phyloP scores from a whole-genome alignment of 2,113 vertebrate species.

The Scalopus aquaticus region DNA sequence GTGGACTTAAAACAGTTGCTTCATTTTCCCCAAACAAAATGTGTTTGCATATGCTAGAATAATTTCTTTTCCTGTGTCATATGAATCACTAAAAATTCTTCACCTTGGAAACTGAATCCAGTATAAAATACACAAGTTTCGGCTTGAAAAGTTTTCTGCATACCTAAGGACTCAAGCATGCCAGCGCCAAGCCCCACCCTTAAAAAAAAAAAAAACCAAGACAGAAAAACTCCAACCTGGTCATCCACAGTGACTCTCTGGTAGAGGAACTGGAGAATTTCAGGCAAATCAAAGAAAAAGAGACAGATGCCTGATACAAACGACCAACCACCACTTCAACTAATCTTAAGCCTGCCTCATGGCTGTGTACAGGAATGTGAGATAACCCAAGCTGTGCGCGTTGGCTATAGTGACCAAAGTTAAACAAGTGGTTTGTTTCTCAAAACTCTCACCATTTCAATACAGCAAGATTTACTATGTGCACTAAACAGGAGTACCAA shows the following conservation, averaged over 20 bases:
- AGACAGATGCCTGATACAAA: not conserved
- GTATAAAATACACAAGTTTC: not conserved
- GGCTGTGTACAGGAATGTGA: not conserved
- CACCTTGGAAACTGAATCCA: not conserved
- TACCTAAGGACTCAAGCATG: not conserved
- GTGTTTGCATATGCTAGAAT: not conserved
- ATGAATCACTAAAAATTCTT: not conserved
- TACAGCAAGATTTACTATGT: not conserved
- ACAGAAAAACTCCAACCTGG: not conserved
- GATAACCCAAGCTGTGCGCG: not conserved
- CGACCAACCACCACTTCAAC: not conserved
- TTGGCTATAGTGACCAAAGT: not conserved
- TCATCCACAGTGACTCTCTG: not conserved
- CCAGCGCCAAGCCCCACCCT: accelerated
- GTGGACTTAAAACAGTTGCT: not conserved
- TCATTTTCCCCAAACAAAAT: not conserved
- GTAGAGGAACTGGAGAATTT: not conserved
- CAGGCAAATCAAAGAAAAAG: not conserved
- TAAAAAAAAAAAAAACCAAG: not conserved
- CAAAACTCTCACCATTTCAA: not conserved
- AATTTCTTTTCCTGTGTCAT: not conserved
- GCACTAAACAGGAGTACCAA: not conserved
- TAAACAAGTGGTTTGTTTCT: not conserved
- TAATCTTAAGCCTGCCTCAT: not conserved
- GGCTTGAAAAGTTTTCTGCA: not conserved